Evolutionary conservation across 2,113 vertebrate species (phyloP).

Genomic region (Orthonyx spaldingii): DNA sequence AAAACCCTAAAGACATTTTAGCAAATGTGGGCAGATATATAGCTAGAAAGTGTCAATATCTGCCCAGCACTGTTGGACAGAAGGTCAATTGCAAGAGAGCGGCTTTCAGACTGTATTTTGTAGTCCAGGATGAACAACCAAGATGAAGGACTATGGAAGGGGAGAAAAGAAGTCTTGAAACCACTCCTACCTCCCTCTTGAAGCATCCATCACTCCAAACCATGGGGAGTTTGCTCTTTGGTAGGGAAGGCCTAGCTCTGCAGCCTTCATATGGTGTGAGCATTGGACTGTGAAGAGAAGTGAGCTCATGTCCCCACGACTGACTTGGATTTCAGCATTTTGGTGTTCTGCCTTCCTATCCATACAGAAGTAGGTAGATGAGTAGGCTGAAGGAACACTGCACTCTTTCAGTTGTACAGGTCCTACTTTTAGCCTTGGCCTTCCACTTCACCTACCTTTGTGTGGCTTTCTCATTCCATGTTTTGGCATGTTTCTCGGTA

Average conservation of each 20-base stretch:
- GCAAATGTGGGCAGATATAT: background rate
- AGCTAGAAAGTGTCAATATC: background rate
- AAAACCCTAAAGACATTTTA: background rate
- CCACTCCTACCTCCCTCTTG: background rate
- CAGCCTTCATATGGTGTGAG: fast-evolving
- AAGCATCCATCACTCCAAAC: background rate
- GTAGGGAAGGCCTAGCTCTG: background rate
- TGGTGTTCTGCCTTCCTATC: background rate
- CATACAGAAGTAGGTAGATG: background rate
- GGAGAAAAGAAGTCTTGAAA: background rate
- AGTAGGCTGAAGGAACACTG: background rate
- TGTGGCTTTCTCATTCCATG: background rate
- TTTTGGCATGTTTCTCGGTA: background rate
- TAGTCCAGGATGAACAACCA: background rate
- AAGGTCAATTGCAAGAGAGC: background rate
- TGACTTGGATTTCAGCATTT: background rate
- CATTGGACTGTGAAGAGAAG: background rate
- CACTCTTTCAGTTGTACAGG: background rate
- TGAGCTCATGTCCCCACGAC: background rate
- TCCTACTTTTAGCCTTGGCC: background rate
- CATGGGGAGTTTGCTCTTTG: background rate
- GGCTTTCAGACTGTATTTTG: background rate
- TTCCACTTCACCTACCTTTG: background rate
- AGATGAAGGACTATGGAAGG: background rate
- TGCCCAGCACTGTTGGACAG: background rate